phyloP scores from a whole-genome alignment of 2,888 invertebrate species.

The Latrodectus hesperus region DNA sequence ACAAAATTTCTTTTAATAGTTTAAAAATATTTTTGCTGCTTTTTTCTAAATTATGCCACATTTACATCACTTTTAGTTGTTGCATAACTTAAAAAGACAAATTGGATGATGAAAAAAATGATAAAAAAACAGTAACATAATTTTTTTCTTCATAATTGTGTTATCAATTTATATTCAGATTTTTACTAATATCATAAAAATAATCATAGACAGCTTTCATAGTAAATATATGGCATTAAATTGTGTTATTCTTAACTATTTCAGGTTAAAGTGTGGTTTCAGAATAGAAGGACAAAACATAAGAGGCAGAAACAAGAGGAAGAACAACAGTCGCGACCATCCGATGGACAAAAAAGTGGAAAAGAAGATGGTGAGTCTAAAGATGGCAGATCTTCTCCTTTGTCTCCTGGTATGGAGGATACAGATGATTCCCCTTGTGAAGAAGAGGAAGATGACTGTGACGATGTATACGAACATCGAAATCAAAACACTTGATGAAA shows the following conservation, averaged over 20 bases:
- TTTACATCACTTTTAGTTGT: too few relatives aligned
- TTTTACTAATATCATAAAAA: too few relatives aligned
- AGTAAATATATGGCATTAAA: too few relatives aligned
- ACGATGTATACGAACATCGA: conserved; percentile 27
- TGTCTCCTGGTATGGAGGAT: conserved; percentile 45
- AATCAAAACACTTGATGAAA: conserved; percentile 38
- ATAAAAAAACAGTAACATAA: too few relatives aligned
- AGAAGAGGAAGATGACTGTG: conserved; percentile 52
- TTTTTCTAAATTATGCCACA: too few relatives aligned
- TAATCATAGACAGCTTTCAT: too few relatives aligned
- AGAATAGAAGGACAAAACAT: conserved; percentile 71
- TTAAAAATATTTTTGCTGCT: too few relatives aligned
- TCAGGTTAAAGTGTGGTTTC: conserved; percentile 71
- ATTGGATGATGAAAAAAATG: too few relatives aligned
- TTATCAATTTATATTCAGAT: too few relatives aligned
- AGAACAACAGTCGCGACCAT: conserved; percentile 51
- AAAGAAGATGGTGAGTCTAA: conserved; percentile 38
- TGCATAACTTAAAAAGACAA: too few relatives aligned
- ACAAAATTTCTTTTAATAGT: too few relatives aligned
- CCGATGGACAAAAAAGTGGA: conserved; percentile 41
- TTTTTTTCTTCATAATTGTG: too few relatives aligned
- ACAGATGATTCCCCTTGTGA: conserved; percentile 56
- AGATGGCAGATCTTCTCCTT: conserved; percentile 26
- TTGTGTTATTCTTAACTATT: not conserved
- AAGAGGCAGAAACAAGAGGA: conserved; percentile 71